A percentile compares a stretch with the other conserved stretches of the same genome.
These are phyloP conservation scores for Sclerurus mexicanus DNA, from an alignment of 2,113 vertebrate genomes.

Conservation along the genomic window DNA sequence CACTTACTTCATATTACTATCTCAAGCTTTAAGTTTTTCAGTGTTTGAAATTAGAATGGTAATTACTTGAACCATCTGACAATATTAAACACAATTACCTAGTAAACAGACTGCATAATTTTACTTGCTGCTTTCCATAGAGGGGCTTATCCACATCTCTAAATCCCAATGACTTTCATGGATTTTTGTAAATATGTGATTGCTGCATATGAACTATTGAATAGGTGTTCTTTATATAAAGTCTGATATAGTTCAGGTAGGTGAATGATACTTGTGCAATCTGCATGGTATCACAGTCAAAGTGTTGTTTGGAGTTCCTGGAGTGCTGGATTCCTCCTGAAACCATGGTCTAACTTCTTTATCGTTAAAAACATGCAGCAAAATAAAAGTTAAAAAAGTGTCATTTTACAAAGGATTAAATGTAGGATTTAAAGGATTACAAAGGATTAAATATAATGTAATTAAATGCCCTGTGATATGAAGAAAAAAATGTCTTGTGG, in stretches of 20 bases:
- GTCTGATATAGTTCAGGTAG: neutral
- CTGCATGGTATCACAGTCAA: neutral
- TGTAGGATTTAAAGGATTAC: neutral
- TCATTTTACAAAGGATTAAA: neutral
- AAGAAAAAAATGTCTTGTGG: neutral
- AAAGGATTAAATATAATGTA: neutral
- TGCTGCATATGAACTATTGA: neutral
- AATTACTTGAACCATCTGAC: neutral
- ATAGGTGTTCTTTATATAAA: neutral
- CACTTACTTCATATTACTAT: neutral
- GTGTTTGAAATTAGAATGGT: neutral
- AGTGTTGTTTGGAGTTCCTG: neutral
- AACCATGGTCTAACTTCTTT: neutral
- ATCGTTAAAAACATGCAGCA: neutral
- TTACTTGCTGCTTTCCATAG: neutral
- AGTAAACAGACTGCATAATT: neutral
- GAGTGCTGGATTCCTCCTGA: neutral
- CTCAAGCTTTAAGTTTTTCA: neutral
- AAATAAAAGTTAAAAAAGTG: neutral
- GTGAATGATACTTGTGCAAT: neutral
- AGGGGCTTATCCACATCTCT: neutral
- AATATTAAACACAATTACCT: neutral
- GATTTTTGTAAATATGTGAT: neutral
- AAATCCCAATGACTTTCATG: neutral
- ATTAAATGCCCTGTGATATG: neutral